phyloP scores from a whole-genome alignment of 2,113 vertebrate species.

The Pluvianellus socialis region DNA sequence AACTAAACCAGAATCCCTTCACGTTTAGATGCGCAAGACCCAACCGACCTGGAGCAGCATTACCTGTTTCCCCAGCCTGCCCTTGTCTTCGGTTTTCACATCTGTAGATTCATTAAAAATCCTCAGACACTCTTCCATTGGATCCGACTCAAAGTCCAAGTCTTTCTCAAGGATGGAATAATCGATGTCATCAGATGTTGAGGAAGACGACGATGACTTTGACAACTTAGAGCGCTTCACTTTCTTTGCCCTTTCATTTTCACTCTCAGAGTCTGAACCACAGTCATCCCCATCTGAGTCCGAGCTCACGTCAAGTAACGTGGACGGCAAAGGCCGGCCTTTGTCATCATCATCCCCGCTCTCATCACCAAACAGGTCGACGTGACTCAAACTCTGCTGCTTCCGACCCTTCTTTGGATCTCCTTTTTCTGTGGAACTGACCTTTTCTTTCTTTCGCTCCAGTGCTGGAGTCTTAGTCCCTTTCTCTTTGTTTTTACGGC shows the following conservation, averaged over 20 bases:
- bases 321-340: neutral
- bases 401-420: constrained; percentile 57
- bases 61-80: constrained; percentile 92
- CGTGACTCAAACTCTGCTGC: constrained; percentile 82
- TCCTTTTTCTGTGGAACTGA: constrained; percentile 1
- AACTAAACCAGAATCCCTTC: neutral
- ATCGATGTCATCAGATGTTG: constrained; percentile 71
- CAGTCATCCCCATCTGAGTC: constrained; percentile 28
- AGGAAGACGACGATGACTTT: constrained; percentile 25
- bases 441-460: constrained; percentile 41
- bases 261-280: neutral
- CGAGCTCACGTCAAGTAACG: constrained; percentile 52
- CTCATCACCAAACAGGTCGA: constrained; percentile 93
- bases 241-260: constrained; percentile 49
- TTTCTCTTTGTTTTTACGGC: constrained; percentile 59
- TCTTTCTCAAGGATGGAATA: constrained; percentile 84
- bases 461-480: neutral
- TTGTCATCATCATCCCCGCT: constrained; percentile 82
- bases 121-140: constrained; percentile 95
- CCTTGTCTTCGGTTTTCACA: constrained; percentile 93
- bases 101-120: constrained; percentile 96
- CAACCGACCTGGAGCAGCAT: neutral
- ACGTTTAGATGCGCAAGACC: neutral
- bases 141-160: constrained; percentile 89
- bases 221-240: constrained; percentile 42